These are phyloP conservation scores for Sinelater perroti DNA, from an alignment of 2,888 invertebrate genomes.

Conservation along the genomic window DNA sequence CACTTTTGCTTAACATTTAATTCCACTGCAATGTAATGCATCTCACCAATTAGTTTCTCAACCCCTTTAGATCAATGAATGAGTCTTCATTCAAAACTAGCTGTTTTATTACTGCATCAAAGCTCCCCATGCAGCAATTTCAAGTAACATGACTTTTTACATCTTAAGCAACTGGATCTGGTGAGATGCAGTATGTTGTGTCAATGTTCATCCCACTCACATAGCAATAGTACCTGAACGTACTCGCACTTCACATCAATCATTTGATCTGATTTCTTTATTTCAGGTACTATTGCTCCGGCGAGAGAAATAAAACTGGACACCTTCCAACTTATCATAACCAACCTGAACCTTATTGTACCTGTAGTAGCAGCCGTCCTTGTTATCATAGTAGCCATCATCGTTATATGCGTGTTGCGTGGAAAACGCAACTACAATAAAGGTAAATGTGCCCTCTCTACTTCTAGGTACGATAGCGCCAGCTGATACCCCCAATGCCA, in stretches of 20 bases:
- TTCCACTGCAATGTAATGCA: too few relatives aligned
- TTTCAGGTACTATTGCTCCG: slow-evolving; percentile 96
- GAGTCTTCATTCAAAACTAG: too few relatives aligned
- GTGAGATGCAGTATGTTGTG: too few relatives aligned
- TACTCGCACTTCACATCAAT: slow-evolving; percentile 18
- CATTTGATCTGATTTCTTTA: slow-evolving; percentile 54
- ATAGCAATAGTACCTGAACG: slow-evolving; percentile 61
- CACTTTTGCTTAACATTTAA: too few relatives aligned
- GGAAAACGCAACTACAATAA: slow-evolving; percentile 85
- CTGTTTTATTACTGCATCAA: too few relatives aligned
- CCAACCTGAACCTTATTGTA: slow-evolving; percentile 92
- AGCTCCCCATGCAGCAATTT: too few relatives aligned
- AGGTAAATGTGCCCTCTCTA: slow-evolving; percentile 68
- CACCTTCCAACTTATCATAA: slow-evolving; percentile 82
- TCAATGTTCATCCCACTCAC: too few relatives aligned
- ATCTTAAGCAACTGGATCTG: too few relatives aligned
- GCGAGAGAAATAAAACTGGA: slow-evolving; percentile 86
- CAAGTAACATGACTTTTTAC: too few relatives aligned
- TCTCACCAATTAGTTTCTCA: too few relatives aligned
- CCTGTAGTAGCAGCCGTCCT: slow-evolving; percentile 91
- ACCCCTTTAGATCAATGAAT: too few relatives aligned
- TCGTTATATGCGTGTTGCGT: slow-evolving; percentile 90
- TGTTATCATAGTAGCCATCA: slow-evolving; percentile 91
- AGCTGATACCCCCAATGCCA: slow-evolving; percentile 64
- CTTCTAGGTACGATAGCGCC: slow-evolving; percentile 82